These are phyloP conservation scores for Panzeria rudis DNA, from an alignment of 2,888 invertebrate genomes.

Conservation along the genomic window DNA sequence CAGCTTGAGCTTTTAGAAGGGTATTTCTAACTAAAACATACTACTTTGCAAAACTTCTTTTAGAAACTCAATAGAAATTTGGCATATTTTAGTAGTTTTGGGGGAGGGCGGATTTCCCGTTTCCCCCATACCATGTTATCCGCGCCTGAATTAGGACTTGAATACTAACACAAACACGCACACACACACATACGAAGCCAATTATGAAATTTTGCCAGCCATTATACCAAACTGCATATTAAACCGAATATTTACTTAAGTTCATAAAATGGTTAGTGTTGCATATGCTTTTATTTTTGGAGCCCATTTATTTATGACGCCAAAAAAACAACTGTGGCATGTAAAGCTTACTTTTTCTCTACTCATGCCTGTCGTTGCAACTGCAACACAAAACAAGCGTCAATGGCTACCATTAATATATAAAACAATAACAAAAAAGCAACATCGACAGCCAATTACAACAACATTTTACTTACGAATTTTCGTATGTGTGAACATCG, in stretches of 20 bases:
- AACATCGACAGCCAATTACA: conserved; percentile 58
- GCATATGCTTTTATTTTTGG: conserved; percentile 31
- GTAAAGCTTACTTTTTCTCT: conserved; percentile 42
- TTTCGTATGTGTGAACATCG: conserved; percentile 61
- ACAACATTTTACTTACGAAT: conserved; percentile 46
- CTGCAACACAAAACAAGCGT: conserved; percentile 17
- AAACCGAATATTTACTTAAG: neutral
- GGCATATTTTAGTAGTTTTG: too few species aligned
- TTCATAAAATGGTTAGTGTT: neutral
- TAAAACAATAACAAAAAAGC: conserved; percentile 8
- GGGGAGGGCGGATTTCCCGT: too few species aligned
- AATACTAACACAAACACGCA: conserved; percentile 46
- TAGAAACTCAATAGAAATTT: too few species aligned
- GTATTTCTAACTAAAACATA: too few species aligned
- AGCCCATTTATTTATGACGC: conserved; percentile 62
- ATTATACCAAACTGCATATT: conserved; percentile 13
- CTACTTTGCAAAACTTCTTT: too few species aligned
- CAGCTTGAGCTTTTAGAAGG: too few species aligned
- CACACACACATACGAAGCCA: neutral
- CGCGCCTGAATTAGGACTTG: too few species aligned
- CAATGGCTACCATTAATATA: conserved; percentile 50
- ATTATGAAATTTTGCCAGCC: conserved; percentile 14
- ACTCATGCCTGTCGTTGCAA: conserved; percentile 18
- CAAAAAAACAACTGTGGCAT: conserved; percentile 39
- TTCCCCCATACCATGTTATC: too few species aligned